Conservation (phyloP, 2,113 vertebrate species). For the Laticauda laticaudata region DNA sequence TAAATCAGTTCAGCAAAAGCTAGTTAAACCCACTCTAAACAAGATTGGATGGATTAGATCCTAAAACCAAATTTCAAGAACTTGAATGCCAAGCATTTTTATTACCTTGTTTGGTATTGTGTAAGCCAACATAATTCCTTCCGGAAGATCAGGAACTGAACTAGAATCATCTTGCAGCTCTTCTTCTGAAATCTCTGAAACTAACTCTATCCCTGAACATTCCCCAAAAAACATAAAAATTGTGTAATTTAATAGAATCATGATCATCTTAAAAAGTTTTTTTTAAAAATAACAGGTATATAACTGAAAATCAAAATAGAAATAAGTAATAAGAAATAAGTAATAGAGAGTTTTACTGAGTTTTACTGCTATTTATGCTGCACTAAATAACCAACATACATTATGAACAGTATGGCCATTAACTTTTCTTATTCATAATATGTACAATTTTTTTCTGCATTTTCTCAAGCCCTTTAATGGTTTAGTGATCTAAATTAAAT, state of each 20-base stretch:
- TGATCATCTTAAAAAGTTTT: background rate
- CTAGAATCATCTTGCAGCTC: slow-evolving; percentile 86
- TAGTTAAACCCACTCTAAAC: background rate
- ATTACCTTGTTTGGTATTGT: slow-evolving; percentile 87
- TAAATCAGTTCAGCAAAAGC: background rate
- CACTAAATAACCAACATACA: background rate
- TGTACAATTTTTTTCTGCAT: background rate
- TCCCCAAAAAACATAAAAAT: background rate
- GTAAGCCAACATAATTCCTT: slow-evolving; percentile 92
- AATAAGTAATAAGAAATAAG: background rate
- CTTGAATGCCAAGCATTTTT: background rate
- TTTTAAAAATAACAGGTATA: background rate
- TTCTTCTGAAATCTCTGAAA: slow-evolving; percentile 86
- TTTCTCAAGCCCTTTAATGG: background rate
- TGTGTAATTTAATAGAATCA: background rate
- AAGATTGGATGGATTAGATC: background rate
- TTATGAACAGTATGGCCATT: background rate
- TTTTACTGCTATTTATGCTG: background rate
- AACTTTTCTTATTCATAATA: background rate
- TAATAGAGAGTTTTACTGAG: background rate
- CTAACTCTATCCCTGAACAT: slow-evolving; percentile 86
- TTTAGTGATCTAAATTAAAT: background rate
- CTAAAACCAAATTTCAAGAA: background rate
- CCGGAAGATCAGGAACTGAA: slow-evolving; percentile 82
- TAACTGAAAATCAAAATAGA: background rate